These are phyloP conservation scores for Phaenicophaeus curvirostris DNA, from an alignment of 2,797 vertebrate genomes.

Conservation along the genomic window DNA sequence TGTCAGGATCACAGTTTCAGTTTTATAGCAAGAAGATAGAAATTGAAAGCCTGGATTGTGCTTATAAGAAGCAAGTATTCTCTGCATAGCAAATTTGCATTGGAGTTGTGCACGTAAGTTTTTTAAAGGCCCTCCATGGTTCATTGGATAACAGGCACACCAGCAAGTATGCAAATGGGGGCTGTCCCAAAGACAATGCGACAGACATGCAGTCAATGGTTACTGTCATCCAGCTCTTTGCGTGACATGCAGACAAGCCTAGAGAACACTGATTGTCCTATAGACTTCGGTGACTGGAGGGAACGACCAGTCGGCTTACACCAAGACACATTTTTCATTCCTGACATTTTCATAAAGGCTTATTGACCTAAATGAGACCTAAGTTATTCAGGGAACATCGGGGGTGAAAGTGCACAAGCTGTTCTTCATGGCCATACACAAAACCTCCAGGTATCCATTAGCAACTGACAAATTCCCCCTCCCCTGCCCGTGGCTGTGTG, in stretches of 20 bases:
- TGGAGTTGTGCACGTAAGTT: not conserved
- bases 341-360: constrained; percentile 74
- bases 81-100: not conserved
- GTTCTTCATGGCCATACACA: constrained; percentile 75
- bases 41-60: constrained; percentile 39
- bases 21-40: not conserved
- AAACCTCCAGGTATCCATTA: constrained; percentile 72
- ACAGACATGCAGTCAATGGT: constrained; percentile 73
- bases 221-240: constrained; percentile 69
- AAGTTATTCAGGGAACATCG: constrained; percentile 72
- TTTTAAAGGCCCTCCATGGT: constrained; percentile 34
- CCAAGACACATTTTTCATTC: constrained; percentile 75
- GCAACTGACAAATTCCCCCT: constrained; percentile 70
- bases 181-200: constrained; percentile 57
- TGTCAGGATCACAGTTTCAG: not conserved
- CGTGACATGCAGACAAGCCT: constrained; percentile 69
- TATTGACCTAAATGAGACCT: constrained; percentile 76
- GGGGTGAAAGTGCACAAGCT: constrained; percentile 78
- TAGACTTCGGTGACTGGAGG: constrained; percentile 60
- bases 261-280: constrained; percentile 69
- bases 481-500: constrained; percentile 49
- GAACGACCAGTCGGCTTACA: constrained; percentile 70
- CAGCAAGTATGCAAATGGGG: constrained; percentile 57
- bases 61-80: not conserved
- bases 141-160: constrained; percentile 27